phyloP scores from a whole-genome alignment of 2,113 vertebrate genomes.

The Anhinga rufa region DNA sequence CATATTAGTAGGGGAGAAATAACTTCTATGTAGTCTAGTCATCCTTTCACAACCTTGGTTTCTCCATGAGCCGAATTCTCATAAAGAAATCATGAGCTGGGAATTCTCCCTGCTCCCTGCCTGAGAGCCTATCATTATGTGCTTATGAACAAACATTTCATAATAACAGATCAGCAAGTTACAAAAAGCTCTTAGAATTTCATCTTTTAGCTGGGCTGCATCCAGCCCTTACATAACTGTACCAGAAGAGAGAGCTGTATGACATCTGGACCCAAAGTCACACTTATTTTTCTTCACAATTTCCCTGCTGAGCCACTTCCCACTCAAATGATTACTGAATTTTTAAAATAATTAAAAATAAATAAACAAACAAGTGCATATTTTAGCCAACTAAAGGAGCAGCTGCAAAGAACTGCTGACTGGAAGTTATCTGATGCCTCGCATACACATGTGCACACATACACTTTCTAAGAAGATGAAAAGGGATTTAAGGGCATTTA shows the following conservation, averaged over 20 bases:
- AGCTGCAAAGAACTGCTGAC: not conserved
- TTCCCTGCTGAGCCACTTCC: not conserved
- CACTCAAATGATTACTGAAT: not conserved
- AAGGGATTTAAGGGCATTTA: not conserved
- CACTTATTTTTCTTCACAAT: not conserved
- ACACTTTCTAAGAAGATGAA: not conserved
- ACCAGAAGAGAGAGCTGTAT: not conserved
- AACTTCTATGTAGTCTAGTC: not conserved
- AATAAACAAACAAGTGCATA: constrained; percentile 20
- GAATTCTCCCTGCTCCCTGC: not conserved
- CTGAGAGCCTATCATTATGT: not conserved
- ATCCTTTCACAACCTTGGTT: not conserved
- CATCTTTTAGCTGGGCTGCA: not conserved
- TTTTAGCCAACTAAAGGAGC: not conserved
- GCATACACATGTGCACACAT: not conserved
- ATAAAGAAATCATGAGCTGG: not conserved
- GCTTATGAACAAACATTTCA: not conserved
- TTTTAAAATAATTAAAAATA: constrained; percentile 3
- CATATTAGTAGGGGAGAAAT: not conserved
- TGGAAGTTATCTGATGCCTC: not conserved
- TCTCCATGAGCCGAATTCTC: not conserved
- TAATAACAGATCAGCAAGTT: not conserved
- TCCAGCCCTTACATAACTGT: not conserved
- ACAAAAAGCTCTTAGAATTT: not conserved
- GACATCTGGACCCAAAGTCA: not conserved